Evolutionary conservation across 2,113 vertebrate species (phyloP).

Genomic region (Hucho hucho): DNA sequence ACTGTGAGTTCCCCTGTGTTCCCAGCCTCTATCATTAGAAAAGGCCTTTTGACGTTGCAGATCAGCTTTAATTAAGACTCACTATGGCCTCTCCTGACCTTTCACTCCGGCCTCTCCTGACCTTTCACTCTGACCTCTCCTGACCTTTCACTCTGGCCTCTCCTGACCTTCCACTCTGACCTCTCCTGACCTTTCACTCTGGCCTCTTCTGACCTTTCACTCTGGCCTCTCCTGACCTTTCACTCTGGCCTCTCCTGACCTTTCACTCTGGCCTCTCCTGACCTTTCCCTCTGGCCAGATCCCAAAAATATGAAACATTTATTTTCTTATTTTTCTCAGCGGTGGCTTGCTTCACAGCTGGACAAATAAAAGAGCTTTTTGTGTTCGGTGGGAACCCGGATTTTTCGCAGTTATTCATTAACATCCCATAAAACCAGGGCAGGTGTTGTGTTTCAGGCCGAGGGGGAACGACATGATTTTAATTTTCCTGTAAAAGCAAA

Average conservation of each 20-base stretch:
- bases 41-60: background rate
- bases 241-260: constrained; percentile 12
- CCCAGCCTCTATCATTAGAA: background rate
- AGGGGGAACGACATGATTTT: constrained; percentile 31
- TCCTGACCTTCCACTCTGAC: constrained; percentile 12
- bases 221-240: background rate
- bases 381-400: constrained; percentile 46
- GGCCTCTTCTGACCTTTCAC: constrained; percentile 9
- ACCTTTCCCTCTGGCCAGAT: constrained; percentile 22
- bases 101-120: constrained; percentile 8
- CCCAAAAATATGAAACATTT: constrained; percentile 39
- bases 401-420: constrained; percentile 54
- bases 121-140: constrained; percentile 10
- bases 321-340: constrained; percentile 23
- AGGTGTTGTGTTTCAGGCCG: constrained; percentile 53
- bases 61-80: background rate
- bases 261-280: constrained; percentile 14
- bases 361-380: constrained; percentile 58
- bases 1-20: background rate
- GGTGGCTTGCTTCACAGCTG: constrained; percentile 47
- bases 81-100: constrained; percentile 2
- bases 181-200: constrained; percentile 15
- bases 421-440: constrained; percentile 50
- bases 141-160: constrained; percentile 14
- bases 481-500: constrained; percentile 27